Base-by-base conservation (phyloP, 2,888 invertebrate species). In the Orchestes rusci region DNA sequence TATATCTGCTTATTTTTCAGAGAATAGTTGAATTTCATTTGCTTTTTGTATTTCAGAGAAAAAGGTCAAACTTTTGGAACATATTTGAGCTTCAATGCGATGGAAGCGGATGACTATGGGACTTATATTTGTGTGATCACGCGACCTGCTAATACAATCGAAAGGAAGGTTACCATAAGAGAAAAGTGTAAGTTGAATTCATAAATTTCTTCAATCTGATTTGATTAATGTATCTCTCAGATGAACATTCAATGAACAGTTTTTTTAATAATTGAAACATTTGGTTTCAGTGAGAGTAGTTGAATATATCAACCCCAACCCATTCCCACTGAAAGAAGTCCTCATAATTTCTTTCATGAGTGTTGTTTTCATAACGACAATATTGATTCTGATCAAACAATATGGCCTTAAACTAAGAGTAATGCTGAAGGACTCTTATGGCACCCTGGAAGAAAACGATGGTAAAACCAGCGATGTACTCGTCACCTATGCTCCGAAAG, bases 51-150 rank as follows among this genome's bases (percentile, higher is more conserved):
- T 56, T 57, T 33, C 73, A 84, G 84, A 48, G 84, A 84, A 55
- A 75, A 79, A 45, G 74, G 75, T 38, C 80, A 82, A 62, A 82
- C 82, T 32, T 75, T 82, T 56, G 85, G 85, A 1, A 77, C 82
- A 3, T 84, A 83, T 62, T 66, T 85, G 58, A 71, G 69, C 32
- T 78, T 84, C 54, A 71, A 73, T 34, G 70, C 72, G 18, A 73
- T 82, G 35, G 67, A 72, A 30, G 66, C 71, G 17, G 76, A 76
- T 52, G 82, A 85, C 70, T 83, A 80, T 64, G 84, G 84, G 32
- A 74, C 75, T 39, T 86, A 84, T 62, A 74, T 75, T 52, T 86
- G 85, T 66, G 73, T 75, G 40, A 77, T 84, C 48, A 82, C 77
- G 67, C 84, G 74, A 66, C 77, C 77, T 52, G 75, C 75, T 54